Conservation (phyloP, 2,888 invertebrate genomes). For the Melanotus villosus region DNA sequence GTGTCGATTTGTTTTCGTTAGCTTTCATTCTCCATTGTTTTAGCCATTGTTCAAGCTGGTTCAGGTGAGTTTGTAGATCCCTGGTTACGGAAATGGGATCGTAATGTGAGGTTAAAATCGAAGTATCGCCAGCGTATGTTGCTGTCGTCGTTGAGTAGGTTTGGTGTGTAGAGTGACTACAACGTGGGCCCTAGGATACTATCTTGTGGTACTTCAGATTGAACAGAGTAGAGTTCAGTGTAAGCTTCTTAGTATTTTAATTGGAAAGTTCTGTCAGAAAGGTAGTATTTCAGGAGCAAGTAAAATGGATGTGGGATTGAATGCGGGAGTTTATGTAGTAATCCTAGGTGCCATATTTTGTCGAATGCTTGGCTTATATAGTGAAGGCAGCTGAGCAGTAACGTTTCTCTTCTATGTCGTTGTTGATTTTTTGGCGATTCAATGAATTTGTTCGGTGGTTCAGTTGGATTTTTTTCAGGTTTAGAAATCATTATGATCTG, state of each 20-base stretch:
- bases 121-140: not conserved
- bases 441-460: no score
- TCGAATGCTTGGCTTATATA: not conserved
- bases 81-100: not conserved
- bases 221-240: no score
- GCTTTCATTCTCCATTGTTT: not conserved
- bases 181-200: not conserved
- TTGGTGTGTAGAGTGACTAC: not conserved
- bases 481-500: no score
- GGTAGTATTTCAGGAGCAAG: no score
- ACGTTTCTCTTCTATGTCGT: no score
- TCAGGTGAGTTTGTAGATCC: not conserved
- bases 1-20: not conserved
- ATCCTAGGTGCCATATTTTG: not conserved
- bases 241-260: no score
- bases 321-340: not conserved
- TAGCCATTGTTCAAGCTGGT: not conserved
- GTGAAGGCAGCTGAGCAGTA: no score
- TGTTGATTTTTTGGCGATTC: no score
- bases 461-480: no score
- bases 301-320: no score
- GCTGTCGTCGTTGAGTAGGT: not conserved
- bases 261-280: no score
- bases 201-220: not conserved
- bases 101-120: not conserved